Conservation (phyloP, 2,113 vertebrate genomes). For the Crotalus helleri region DNA sequence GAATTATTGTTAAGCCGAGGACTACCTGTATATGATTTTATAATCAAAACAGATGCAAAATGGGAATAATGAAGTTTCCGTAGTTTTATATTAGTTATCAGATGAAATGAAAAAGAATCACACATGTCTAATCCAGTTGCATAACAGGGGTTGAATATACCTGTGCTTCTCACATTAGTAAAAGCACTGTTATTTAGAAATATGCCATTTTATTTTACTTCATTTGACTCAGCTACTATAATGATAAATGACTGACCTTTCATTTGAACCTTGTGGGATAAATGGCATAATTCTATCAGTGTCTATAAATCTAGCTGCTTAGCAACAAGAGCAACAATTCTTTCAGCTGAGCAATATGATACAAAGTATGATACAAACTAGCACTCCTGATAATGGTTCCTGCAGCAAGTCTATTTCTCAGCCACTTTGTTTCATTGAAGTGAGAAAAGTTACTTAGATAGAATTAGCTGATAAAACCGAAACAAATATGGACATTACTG, state of each 20-base stretch:
- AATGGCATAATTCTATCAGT: conserved; percentile 45
- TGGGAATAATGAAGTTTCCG: neutral
- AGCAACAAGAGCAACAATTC: conserved; percentile 58
- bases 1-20: neutral
- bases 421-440: conserved; percentile 24
- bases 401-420: neutral
- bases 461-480: conserved; percentile 31
- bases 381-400: conserved; percentile 22
- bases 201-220: conserved; percentile 41
- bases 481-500: conserved; percentile 21
- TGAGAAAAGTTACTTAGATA: neutral
- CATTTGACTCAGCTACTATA: conserved; percentile 42
- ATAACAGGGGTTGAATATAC: conserved; percentile 46
- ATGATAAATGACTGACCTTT: conserved; percentile 44
- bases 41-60: neutral
- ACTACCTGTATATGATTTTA: neutral
- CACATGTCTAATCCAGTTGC: conserved; percentile 47
- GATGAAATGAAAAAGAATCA: conserved; percentile 34
- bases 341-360: conserved; percentile 11
- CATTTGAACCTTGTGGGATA: conserved; percentile 51
- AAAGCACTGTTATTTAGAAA: conserved; percentile 38
- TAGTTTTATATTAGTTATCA: conserved; percentile 3
- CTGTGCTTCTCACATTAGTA: conserved; percentile 41
- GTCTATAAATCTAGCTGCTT: conserved; percentile 52
- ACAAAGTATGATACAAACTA: conserved; percentile 15